Evolutionary conservation across 2,888 invertebrate species (phyloP).

Genomic region (Abrostola tripartita): DNA sequence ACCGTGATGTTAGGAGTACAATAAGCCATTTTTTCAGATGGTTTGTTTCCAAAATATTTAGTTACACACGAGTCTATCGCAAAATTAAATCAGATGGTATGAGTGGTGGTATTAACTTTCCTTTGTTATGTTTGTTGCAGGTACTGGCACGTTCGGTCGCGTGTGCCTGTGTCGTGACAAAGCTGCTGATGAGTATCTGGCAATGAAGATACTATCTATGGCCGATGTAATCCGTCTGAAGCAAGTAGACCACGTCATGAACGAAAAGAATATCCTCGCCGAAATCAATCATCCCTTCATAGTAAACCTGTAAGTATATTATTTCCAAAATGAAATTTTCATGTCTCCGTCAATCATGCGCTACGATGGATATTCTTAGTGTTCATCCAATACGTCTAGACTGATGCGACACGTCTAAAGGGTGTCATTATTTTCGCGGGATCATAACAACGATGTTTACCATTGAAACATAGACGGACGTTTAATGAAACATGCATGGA

Average conservation of each 20-base stretch:
- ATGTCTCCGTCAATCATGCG: constrained; percentile 32
- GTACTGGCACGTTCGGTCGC: constrained; percentile 98
- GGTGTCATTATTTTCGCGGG: constrained; percentile 52
- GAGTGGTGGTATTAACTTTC: constrained; percentile 2
- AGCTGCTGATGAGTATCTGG: constrained; percentile 93
- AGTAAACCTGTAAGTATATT: constrained; percentile 90
- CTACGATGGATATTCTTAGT: constrained; percentile 55
- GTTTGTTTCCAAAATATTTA: neutral
- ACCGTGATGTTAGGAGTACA: neutral
- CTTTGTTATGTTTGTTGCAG: constrained; percentile 82
- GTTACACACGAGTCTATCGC: neutral
- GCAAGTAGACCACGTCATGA: constrained; percentile 99
- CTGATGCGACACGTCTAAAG: constrained; percentile 46
- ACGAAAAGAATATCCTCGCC: constrained; percentile 97
- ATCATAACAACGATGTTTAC: constrained; percentile 61
- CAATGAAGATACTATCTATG: constrained; percentile 98
- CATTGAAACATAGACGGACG: constrained; percentile 53
- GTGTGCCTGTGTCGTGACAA: constrained; percentile 97
- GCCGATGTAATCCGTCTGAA: constrained; percentile 97
- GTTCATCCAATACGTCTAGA: constrained; percentile 54
- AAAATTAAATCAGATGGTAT: too few relatives aligned
- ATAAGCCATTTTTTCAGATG: neutral
- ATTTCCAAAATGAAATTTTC: constrained; percentile 23
- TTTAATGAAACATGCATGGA: constrained; percentile 67
- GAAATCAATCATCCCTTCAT: constrained; percentile 98